These are phyloP conservation scores for Campaea margaritaria DNA, from an alignment of 2,888 invertebrate genomes.

Conservation along the genomic window DNA sequence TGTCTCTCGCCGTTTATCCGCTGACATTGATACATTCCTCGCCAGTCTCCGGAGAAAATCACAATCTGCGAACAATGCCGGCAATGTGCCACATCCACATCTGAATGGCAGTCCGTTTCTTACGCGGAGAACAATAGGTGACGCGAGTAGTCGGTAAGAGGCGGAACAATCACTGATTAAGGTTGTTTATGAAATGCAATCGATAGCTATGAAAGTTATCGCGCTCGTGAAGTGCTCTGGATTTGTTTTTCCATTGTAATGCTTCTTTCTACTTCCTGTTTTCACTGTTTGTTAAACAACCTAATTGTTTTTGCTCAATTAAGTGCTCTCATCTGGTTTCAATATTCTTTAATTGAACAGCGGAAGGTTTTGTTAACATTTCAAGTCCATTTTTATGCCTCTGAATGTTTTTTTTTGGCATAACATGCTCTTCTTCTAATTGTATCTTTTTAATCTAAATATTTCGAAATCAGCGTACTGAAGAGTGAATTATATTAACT, in stretches of 20 bases:
- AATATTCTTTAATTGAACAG: constrained; percentile 22
- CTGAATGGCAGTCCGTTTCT: constrained; percentile 52
- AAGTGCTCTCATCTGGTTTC: constrained; percentile 25
- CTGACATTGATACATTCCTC: constrained; percentile 69
- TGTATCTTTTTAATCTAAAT: too few relatives aligned
- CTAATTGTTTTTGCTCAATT: constrained; percentile 28
- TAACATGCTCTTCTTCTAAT: background rate
- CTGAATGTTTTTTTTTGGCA: constrained; percentile 28
- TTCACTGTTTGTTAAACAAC: constrained; percentile 45
- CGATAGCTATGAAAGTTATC: constrained; percentile 68
- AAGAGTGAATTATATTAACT: too few relatives aligned
- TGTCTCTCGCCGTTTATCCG: constrained; percentile 58
- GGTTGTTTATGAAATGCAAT: constrained; percentile 76
- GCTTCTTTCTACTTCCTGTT: constrained; percentile 43
- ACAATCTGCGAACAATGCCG: constrained; percentile 60
- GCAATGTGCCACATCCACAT: constrained; percentile 56
- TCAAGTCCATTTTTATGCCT: constrained; percentile 16
- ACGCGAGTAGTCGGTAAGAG: constrained; percentile 66
- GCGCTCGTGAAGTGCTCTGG: constrained; percentile 48
- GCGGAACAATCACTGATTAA: constrained; percentile 79
- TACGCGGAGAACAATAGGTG: constrained; percentile 69
- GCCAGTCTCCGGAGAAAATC: constrained; percentile 51
- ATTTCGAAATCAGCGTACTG: too few relatives aligned
- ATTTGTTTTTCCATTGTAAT: constrained; percentile 46
- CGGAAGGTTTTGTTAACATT: constrained; percentile 16